phyloP scores from a whole-genome alignment of 1,140 invertebrate genomes.

The Drosophila neocordata region DNA sequence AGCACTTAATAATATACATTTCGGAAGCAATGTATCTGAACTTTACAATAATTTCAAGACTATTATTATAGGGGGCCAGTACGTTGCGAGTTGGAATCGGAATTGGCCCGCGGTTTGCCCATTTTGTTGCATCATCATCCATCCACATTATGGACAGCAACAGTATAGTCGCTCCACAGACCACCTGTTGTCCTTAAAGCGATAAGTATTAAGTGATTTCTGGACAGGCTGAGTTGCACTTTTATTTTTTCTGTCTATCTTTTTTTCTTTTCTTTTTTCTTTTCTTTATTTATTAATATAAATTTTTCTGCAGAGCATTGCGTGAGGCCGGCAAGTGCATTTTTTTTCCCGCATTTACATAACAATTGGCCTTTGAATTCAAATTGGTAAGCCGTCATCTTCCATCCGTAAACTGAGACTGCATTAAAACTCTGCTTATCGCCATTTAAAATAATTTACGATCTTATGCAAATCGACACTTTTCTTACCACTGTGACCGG shows the following conservation, averaged over 20 bases:
- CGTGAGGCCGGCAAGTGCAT: conserved; percentile 60
- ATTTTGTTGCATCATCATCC: conserved; percentile 40
- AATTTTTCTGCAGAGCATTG: conserved; percentile 49
- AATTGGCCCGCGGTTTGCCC: conserved; percentile 40
- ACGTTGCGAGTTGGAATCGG: conserved; percentile 14
- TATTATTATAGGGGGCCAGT: conserved; percentile 57
- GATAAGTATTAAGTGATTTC: conserved; percentile 70
- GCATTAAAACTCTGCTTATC: conserved; percentile 59
- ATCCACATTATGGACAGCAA: conserved; percentile 19
- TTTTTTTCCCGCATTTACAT: conserved; percentile 55
- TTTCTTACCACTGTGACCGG: conserved; percentile 51
- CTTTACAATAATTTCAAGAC: conserved; percentile 74
- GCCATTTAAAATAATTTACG: conserved; percentile 70
- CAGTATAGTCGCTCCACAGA: conserved; percentile 21
- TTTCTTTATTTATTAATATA: conserved; percentile 62
- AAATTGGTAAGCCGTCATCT: conserved; percentile 46
- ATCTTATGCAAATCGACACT: conserved; percentile 55
- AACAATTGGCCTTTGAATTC: conserved; percentile 75
- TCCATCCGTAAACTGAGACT: not conserved
- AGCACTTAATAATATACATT: conserved; percentile 75
- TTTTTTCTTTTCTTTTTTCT: not conserved
- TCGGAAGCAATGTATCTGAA: conserved; percentile 76
- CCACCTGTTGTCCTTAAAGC: conserved; percentile 79
- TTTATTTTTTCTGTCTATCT: not conserved
- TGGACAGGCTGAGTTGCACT: conserved; percentile 24